Percentiles rank a stretch among this genome's conserved stretches.
These are phyloP conservation scores for Pseudanteris insignis DNA, from an alignment of 2,888 invertebrate species.

Conservation along the genomic window DNA sequence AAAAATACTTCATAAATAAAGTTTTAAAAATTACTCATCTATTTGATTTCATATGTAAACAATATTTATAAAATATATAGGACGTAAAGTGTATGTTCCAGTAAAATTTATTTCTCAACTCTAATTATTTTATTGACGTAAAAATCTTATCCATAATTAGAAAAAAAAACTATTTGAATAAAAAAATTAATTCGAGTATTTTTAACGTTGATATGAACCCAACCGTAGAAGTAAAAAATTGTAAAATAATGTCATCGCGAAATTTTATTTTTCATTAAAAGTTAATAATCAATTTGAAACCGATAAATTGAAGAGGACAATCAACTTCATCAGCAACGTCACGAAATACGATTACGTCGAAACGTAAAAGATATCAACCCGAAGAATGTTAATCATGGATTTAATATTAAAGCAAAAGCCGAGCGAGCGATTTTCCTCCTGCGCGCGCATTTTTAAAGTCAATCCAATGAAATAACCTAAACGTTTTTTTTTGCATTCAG, in stretches of 20 bases:
- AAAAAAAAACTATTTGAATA: no score
- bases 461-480: conserved; percentile 25
- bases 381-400: conserved; percentile 23
- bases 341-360: background rate
- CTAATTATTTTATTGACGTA: no score
- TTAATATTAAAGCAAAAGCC: conserved; percentile 11
- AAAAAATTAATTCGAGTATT: no score
- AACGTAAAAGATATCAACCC: background rate
- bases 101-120: background rate
- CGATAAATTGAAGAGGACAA: background rate
- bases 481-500: conserved; percentile 22
- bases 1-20: no score
- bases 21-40: no score
- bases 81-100: no score
- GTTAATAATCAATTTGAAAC: no score
- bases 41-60: no score
- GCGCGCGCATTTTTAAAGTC: conserved; percentile 15
- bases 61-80: no score
- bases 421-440: background rate
- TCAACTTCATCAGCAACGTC: background rate
- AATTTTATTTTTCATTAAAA: background rate
- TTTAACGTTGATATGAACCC: no score
- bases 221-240: no score
- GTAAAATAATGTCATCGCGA: background rate
- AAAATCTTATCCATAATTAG: no score